Conservation (phyloP, 1,140 invertebrate genomes). For the Bombus pyrosoma region DNA sequence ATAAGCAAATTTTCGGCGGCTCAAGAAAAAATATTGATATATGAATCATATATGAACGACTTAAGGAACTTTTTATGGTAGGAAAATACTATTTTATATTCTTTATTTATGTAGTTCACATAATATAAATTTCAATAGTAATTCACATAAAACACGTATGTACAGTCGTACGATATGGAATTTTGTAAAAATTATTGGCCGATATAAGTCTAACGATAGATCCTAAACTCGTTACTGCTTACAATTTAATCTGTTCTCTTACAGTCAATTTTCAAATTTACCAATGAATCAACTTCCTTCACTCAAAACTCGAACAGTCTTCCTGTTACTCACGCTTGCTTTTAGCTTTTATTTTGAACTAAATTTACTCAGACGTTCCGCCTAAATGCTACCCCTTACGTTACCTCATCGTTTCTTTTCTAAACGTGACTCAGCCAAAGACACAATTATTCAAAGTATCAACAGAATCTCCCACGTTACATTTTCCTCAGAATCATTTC, state of each 20-base stretch:
- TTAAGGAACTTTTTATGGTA: neutral
- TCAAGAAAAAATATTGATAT: neutral
- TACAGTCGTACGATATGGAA: neutral
- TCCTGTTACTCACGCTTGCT: neutral
- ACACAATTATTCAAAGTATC: neutral
- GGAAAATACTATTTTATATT: neutral
- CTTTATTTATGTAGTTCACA: neutral
- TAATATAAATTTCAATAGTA: neutral
- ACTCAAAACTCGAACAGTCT: neutral
- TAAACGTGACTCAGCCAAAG: conserved; percentile 1
- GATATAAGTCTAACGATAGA: too few species aligned
- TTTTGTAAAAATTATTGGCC: neutral
- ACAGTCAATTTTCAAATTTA: neutral
- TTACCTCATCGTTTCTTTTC: conserved; percentile 2
- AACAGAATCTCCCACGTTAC: neutral
- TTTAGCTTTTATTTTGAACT: neutral
- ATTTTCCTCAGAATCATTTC: neutral
- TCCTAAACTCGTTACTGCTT: neutral
- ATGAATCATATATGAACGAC: neutral
- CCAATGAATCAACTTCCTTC: neutral
- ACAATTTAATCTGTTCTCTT: neutral
- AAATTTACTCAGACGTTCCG: neutral
- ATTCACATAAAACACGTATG: neutral
- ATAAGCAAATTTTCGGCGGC: too few species aligned
- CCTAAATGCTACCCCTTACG: neutral